These are phyloP conservation scores for Gallinago undulata DNA, from an alignment of 2,113 vertebrate genomes.

Conservation along the genomic window DNA sequence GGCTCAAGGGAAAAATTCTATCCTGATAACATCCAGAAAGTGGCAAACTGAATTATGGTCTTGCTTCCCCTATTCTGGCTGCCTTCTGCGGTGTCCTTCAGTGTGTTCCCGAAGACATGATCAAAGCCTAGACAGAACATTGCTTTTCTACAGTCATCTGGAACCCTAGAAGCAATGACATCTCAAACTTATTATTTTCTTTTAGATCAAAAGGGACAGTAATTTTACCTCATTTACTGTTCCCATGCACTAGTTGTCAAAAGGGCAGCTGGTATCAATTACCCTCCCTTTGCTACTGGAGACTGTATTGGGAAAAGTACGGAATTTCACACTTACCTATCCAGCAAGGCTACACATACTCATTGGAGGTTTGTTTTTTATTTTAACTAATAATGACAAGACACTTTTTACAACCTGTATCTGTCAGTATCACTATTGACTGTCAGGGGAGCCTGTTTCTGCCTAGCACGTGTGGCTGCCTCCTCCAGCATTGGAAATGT, in stretches of 20 bases:
- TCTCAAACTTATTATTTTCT: background rate
- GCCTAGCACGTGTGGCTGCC: background rate
- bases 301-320: background rate
- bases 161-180: background rate
- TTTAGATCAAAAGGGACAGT: background rate
- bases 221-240: background rate
- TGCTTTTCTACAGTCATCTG: background rate
- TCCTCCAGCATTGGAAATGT: background rate
- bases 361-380: background rate
- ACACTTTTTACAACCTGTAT: constrained; percentile 1
- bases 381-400: constrained; percentile 15
- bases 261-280: constrained; percentile 16
- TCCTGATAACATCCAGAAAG: background rate
- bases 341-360: constrained; percentile 4
- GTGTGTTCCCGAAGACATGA: background rate
- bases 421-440: background rate
- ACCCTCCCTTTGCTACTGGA: background rate
- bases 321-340: constrained; percentile 37
- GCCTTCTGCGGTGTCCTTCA: background rate
- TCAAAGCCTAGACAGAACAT: background rate
- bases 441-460: background rate
- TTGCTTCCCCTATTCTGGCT: background rate
- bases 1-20: constrained; percentile 16
- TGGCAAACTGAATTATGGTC: background rate
- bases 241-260: background rate